Evolutionary conservation across 2,888 invertebrate species (phyloP), one percentile per base, ranked within the genome.

Genomic region (Cryptus viduatorius): DNA sequence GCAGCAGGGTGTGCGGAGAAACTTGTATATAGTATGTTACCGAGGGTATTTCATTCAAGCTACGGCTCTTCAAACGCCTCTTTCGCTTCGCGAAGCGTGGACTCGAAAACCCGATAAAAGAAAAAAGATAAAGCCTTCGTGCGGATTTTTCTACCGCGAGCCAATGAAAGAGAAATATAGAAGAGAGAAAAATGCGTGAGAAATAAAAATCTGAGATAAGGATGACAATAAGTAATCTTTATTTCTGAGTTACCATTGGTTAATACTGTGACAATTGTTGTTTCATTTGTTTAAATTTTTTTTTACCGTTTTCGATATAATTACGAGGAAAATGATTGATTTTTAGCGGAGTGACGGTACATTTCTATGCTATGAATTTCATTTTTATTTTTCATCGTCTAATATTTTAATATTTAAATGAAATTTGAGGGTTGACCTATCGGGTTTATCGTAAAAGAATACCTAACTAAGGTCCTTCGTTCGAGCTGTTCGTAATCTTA

Each of bases 41-140:
- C 48, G 67, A 50, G 42, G 44, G 68, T 46, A 80, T 68, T 75
- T 80, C 75, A 68, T 80, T 80, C 80, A 75, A 80, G 73, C 48
- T 48, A 14, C 44, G 59, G 37, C 46, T 31, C 61, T 42, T 75
- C 75, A 29, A 75, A 68, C 80, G 73, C 59, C 80, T 61, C 59
- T 80, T 68, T 80, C 48, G 80, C 73, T 75, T 68, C 68, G 73
- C 56, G 59, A 14, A 75, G 80, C 80, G 61, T 67, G 46, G 68
- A 48, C 59, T 42, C 67, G 73, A 68, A 37, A 75, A 80, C 59
- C 53, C 73, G 53, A 80, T 80, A 61, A 56, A 64, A 46, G 53
- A 71, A 56, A 71, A 42, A 71, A 56, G 37, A 56, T 16, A 44
- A 75, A 75, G 31, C 31, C 69, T 59, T 68, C 44, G 44, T 68